Base-by-base conservation (phyloP, 2,888 invertebrate species). In the Tenthredo scrophulariae region DNA sequence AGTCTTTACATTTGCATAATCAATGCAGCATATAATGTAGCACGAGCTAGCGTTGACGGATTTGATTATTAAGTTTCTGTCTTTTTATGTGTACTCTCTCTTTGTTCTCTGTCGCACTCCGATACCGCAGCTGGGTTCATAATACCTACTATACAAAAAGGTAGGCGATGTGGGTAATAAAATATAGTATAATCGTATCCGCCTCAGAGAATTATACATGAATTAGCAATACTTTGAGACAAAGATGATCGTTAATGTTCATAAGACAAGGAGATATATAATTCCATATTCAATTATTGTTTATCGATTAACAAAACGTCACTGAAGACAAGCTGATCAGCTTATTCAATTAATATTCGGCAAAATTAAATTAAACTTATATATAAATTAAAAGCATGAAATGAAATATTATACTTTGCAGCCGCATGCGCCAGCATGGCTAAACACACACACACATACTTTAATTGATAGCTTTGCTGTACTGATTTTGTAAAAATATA, bases 141-240 rank as follows among this genome's bases (percentile, higher is more conserved):
- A 90, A 92, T 93, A 91, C 93, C 93, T 90, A 91, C 90, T 89
- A 93, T 93, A 90, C 90, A 91, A 87, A 92, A 92, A 93, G 93
- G 93, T 93, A 93, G 92, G 93, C 91, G 87, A 90, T 86, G 89
- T 89, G 90, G 88, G 87, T 82, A 70, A 80, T 86, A 85, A 86
- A 84, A 84, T 67, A 86, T 87, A 83, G 67, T 83, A 67, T 67
- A 67, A 83, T 83, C 67, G n/a, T 83, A 43, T 46, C 40, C 26
- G 29, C 15, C 67, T 46, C 67, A 67, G 46, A 83, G 67, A 83
- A 67, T 67, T 46, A n/a, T 33, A 79, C 33, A 40, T 40, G 58
- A 58, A 10, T 58, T 79, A 26, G 37, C 37, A 13, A 79, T 40
- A 79, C 79, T 37, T 40, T 43, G 4, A 40, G 9, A 37, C 22